Conservation (phyloP, 1,140 invertebrate species). For the Mya arenaria region DNA sequence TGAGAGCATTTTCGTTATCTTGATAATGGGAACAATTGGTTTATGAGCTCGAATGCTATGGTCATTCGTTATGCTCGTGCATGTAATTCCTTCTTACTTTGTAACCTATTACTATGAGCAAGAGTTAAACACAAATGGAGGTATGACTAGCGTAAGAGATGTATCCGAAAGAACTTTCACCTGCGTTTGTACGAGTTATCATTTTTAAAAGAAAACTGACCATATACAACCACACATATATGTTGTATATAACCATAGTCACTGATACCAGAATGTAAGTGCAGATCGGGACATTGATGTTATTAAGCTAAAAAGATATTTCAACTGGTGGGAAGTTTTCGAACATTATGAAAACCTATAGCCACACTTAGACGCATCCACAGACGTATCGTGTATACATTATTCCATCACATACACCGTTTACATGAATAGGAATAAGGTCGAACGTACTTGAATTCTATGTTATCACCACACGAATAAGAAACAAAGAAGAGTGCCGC, state of each 20-base stretch:
- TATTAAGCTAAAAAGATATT: slow-evolving; percentile 4
- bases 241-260: slow-evolving; percentile 13
- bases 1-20: slow-evolving; percentile 44
- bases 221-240: slow-evolving; percentile 21
- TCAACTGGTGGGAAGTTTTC: slow-evolving; percentile 36
- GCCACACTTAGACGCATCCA: slow-evolving; percentile 42
- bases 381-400: slow-evolving; percentile 39
- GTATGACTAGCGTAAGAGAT: slow-evolving; percentile 22
- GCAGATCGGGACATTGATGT: not conserved
- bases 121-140: slow-evolving; percentile 22
- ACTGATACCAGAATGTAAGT: not conserved
- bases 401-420: slow-evolving; percentile 34
- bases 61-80: slow-evolving; percentile 61
- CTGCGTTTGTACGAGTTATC: not conserved
- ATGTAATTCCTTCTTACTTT: slow-evolving; percentile 6
- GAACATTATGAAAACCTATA: slow-evolving; percentile 42
- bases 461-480: slow-evolving; percentile 15
- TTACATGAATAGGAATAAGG: slow-evolving; percentile 26
- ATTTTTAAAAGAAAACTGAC: slow-evolving; percentile 18
- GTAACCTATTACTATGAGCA: slow-evolving; percentile 33
- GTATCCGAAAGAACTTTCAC: slow-evolving; percentile 35
- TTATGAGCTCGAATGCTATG: slow-evolving; percentile 57
- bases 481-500: slow-evolving; percentile 40
- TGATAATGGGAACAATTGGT: slow-evolving; percentile 14
- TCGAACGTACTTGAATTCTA: slow-evolving; percentile 42